Evolutionary conservation across 2,797 vertebrate genomes (phyloP).

Genomic region (Tokudaia muenninki): DNA sequence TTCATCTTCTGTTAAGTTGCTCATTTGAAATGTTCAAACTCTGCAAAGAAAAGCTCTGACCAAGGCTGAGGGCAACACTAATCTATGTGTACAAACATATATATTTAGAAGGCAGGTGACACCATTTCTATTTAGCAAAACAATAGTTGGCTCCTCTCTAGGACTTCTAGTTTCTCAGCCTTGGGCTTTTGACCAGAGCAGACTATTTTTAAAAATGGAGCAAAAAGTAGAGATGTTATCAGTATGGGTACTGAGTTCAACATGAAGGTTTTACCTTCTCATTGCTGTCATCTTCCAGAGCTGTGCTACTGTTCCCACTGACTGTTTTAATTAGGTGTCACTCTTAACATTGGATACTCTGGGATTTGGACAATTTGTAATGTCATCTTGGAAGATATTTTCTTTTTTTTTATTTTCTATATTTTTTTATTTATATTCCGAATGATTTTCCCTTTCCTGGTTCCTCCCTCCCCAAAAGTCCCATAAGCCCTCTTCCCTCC

Average conservation of each 20-base stretch:
- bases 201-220: constrained; percentile 14
- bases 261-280: neutral
- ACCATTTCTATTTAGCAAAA: neutral
- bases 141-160: neutral
- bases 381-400: neutral
- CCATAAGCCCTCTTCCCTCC: no score
- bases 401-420: no score
- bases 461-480: no score
- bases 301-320: neutral
- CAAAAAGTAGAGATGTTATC: neutral
- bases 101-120: neutral
- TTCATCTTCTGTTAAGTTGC: neutral
- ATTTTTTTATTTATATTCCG: no score
- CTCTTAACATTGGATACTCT: neutral
- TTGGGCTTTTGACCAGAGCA: neutral
- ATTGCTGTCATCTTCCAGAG: neutral
- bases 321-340: neutral
- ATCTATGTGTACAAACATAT: neutral
- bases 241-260: neutral
- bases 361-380: neutral
- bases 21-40: neutral
- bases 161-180: neutral
- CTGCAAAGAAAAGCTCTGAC: neutral
- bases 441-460: no score
- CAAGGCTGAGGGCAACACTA: neutral